Base-by-base conservation (phyloP, 2,888 invertebrate species). In the Trypoxylon attenuatum region DNA sequence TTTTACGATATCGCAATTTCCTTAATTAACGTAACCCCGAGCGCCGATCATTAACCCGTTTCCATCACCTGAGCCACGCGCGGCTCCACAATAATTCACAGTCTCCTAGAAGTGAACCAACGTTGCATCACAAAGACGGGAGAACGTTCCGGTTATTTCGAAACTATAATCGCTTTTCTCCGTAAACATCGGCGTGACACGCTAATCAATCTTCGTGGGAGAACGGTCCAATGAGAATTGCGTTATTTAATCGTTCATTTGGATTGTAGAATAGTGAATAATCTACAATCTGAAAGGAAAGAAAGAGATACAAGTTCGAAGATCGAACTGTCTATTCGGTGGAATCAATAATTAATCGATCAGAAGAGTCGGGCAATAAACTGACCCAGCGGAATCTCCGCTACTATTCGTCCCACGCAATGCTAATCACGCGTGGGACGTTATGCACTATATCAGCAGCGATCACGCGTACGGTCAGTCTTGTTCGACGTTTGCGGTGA, bases 381-480 rank as follows among this genome's bases (percentile, higher is more conserved):
- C 23, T 21, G 15, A 5, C 22, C 19, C 18, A 46, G 51, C 25
- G 41, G 25, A 43, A 19, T 42, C 43, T 49, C 39, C 15, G 19
- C 51, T 10, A 25, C 3, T 18, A 55, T n/a, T 47, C 71, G 59
- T 72, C 73, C 71, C 58, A 67, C 69, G 73, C 71, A 67, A 68
- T 73, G 63, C 66, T 78, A 73, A 78, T 77, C 70, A 65, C 51
- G 69, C 76, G 81, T 79, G 69, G 77, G 76, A 39, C 50, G 76
- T 61, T 63, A 45, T 21, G 67, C 70, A 68, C 57, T 70, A 68
- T 60, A 71, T 67, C 53, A 58, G 56, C 52, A 51, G 69, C 61
- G 42, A 42, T 53, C 58, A 8, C 33, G 4, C 33, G 56, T 55
- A 58, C 66, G 51, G 58, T 60, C 60, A 63, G 61, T 57, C 50